phyloP scores from a whole-genome alignment of 2,888 invertebrate genomes.

The Serrognathus titanus region DNA sequence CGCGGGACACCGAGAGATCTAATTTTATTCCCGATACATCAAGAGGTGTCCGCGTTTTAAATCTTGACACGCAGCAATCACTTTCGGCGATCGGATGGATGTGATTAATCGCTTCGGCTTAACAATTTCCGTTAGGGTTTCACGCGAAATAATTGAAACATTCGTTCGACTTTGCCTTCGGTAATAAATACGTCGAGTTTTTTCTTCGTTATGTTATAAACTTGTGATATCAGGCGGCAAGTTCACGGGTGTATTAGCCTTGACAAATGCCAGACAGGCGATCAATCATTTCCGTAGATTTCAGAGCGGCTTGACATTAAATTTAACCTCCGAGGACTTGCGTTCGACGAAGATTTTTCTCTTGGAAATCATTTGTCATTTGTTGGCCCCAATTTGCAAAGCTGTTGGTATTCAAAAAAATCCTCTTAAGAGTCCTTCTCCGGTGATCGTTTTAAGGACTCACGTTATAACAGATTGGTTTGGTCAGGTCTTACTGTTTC shows the following conservation, averaged over 20 bases:
- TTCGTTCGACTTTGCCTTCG: background rate
- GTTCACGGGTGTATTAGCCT: background rate
- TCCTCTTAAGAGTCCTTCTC: too few relatives aligned
- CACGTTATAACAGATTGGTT: too few relatives aligned
- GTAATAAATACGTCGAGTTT: background rate
- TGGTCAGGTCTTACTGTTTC: too few relatives aligned
- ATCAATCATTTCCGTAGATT: background rate
- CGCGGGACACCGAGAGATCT: conserved; percentile 40
- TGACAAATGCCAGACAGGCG: conserved; percentile 1
- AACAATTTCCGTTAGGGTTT: conserved; percentile 1
- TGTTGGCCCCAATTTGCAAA: too few relatives aligned
- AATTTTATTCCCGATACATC: conserved; percentile 46
- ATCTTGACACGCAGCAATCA: conserved; percentile 38
- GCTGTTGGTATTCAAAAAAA: too few relatives aligned
- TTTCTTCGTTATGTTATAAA: too few relatives aligned
- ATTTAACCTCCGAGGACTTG: background rate
- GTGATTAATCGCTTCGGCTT: conserved; percentile 29
- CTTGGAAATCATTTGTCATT: too few relatives aligned
- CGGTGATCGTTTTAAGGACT: too few relatives aligned
- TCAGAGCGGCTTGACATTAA: background rate
- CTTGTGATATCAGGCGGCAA: background rate
- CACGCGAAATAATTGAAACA: background rate
- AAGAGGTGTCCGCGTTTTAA: conserved; percentile 37
- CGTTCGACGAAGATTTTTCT: too few relatives aligned
- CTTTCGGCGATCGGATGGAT: conserved; percentile 37